Evolutionary conservation across 1,140 invertebrate species (phyloP).

Genomic region (Eupristina koningsbergeri): DNA sequence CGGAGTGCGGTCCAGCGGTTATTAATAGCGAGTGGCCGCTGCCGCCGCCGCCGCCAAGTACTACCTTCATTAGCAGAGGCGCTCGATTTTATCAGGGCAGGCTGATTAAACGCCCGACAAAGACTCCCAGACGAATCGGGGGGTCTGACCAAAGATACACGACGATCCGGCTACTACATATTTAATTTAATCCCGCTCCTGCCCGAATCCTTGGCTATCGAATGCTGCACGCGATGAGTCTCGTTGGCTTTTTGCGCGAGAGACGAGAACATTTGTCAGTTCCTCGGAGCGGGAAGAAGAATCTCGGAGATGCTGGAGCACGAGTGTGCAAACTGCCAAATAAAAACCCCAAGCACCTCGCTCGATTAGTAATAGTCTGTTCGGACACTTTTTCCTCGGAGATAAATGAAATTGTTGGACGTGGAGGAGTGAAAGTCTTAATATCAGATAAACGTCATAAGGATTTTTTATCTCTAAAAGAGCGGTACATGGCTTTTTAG

Average conservation of each 20-base stretch:
- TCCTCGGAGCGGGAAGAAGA: background rate
- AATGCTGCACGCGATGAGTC: no score
- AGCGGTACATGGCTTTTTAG: no score
- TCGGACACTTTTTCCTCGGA: background rate
- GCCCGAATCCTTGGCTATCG: no score
- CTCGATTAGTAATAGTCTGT: background rate
- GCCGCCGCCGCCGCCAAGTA: background rate
- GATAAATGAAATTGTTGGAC: background rate
- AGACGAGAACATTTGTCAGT: background rate
- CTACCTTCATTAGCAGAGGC: conserved; percentile 38
- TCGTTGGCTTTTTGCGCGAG: background rate
- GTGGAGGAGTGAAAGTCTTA: background rate
- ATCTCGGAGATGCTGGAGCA: background rate
- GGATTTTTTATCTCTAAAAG: no score
- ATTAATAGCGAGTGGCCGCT: conserved; percentile 24
- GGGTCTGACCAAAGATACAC: background rate
- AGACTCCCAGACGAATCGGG: background rate
- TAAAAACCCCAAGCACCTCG: background rate
- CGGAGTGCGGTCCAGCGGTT: background rate
- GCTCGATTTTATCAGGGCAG: background rate
- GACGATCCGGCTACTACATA: background rate
- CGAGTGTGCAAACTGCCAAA: background rate
- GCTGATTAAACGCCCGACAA: background rate
- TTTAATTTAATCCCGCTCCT: no score
- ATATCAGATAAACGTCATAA: background rate